Conservation (phyloP, 2,888 invertebrate genomes). For the Zygaena filipendulae region DNA sequence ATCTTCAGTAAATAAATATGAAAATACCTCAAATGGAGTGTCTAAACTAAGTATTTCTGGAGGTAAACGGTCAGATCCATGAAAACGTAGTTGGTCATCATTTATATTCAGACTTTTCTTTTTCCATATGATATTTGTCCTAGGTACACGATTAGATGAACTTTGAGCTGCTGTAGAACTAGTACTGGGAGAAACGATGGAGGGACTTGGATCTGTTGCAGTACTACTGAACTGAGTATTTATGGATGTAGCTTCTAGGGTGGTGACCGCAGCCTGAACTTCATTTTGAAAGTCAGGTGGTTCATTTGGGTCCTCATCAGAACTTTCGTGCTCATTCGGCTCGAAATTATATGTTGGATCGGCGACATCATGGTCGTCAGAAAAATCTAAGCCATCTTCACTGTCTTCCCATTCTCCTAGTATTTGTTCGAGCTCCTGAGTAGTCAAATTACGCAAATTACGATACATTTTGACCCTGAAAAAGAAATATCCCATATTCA, state of each 20-base stretch:
- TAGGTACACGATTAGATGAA: slow-evolving; percentile 6
- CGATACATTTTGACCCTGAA: no score
- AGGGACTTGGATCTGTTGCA: no score
- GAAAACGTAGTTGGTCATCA: slow-evolving; percentile 13
- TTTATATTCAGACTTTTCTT: slow-evolving; percentile 13
- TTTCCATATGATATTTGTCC: slow-evolving; percentile 14
- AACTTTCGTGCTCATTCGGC: no score
- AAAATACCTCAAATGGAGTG: slow-evolving; percentile 1
- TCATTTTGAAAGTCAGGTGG: neutral
- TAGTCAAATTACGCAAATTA: no score
- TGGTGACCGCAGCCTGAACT: no score
- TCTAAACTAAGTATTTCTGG: neutral
- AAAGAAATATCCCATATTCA: no score
- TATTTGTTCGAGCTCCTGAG: no score
- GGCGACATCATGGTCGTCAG: slow-evolving; percentile 14
- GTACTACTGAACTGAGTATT: no score
- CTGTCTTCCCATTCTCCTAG: no score
- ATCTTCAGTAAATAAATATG: neutral
- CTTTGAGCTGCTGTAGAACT: slow-evolving; percentile 3
- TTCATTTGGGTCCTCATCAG: neutral
- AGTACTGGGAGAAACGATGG: slow-evolving; percentile 3
- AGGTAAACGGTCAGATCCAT: slow-evolving; percentile 10
- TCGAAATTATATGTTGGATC: slow-evolving; percentile 13
- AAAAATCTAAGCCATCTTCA: slow-evolving; percentile 13
- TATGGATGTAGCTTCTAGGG: no score